Evolutionary conservation across 2,888 invertebrate genomes (phyloP).

Genomic region (Dysmachus trigonus): DNA sequence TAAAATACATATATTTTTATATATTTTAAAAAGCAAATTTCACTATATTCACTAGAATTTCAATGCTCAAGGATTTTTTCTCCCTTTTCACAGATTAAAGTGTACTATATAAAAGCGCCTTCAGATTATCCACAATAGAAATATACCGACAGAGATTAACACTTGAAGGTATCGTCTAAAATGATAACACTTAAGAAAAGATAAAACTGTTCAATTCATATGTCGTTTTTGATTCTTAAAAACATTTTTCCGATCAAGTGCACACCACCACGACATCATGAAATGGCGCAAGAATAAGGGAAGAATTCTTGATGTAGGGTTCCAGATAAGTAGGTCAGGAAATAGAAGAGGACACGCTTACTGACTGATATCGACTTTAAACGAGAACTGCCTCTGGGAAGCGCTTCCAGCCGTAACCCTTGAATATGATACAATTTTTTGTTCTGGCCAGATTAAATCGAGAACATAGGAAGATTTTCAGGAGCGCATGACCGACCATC

Average conservation of each 20-base stretch:
- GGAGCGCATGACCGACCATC: conserved; percentile 17
- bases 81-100: background rate
- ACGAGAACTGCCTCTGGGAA: conserved; percentile 14
- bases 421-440: conserved; percentile 7
- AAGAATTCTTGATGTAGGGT: conserved; percentile 24
- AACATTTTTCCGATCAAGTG: background rate
- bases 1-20: background rate
- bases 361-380: conserved; percentile 18
- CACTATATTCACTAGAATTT: background rate
- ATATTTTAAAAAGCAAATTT: background rate
- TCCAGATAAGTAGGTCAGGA: conserved; percentile 25
- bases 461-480: background rate
- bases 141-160: background rate
- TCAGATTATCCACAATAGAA: background rate
- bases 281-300: conserved; percentile 10
- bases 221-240: background rate
- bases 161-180: background rate
- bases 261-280: background rate
- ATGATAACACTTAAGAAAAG: background rate
- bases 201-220: background rate
- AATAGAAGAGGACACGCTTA: background rate
- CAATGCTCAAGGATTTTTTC: background rate
- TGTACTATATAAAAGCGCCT: background rate
- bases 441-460: background rate
- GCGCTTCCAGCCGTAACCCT: conserved; percentile 21